Base-by-base conservation (phyloP, 2,888 invertebrate genomes). In the Nasonovia ribisnigri region DNA sequence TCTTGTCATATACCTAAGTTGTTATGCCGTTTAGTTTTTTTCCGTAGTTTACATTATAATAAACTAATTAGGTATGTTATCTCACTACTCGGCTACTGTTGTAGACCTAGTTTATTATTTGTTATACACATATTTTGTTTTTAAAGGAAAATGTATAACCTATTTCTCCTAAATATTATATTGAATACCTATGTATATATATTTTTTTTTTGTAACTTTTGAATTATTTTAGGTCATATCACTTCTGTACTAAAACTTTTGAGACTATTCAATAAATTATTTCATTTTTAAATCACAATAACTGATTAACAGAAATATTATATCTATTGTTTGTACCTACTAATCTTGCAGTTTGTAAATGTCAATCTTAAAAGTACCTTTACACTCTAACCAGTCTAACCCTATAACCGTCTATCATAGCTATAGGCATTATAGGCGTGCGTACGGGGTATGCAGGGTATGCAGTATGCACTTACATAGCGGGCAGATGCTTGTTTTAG, bases 181-280 rank as follows among this genome's bases (percentile, higher is more conserved):
- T 90, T 60, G 1, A 43, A 60, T 57, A n/a, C 36, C 20, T n/a
- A 89, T 43, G 29, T 29, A 29, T 84, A 29, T 86, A 20, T n/a
- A 26, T 46, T 26, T 86, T 48, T 84, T 86, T 91, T 86, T 20
- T n/a, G 29, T 87, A 24, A 48, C 54, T 91, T 91, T 91, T 92
- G 86, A 86, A 88, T 88, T 42, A 10, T 24, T 89, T 43, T 57
- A 87, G 87, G 13, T 48, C 88, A 92, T 92, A 92, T 92, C 88
- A 92, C 92, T 92, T 60, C 92, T 92, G 87, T 87, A 87, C 16
- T 92, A 92, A 48, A 29, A 88, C 29, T 88, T 51, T 92, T 92
- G 42, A 88, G n/a, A 92, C 42, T 67, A 92, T 92, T 87, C 43
- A 92, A 87, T 92, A 92, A 48, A 92, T 60, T 87, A 92, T 48